Evolutionary conservation across 2,113 vertebrate genomes (phyloP).

Genomic region (Myodes glareolus): DNA sequence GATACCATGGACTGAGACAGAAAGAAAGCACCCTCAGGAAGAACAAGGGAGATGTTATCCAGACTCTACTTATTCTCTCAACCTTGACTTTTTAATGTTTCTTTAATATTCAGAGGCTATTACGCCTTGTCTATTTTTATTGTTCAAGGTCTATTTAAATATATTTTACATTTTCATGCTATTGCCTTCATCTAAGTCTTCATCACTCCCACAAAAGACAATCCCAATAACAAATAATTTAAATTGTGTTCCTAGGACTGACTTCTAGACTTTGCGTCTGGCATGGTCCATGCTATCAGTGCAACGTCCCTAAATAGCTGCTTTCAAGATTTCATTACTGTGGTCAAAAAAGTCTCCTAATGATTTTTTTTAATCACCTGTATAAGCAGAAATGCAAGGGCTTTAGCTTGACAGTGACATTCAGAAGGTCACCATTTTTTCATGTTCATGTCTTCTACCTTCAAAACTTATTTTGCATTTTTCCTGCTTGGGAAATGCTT

Average conservation of each 20-base stretch:
- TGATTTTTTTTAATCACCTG: background rate
- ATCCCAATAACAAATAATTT: background rate
- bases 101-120: background rate
- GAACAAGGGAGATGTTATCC: background rate
- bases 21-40: background rate
- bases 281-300: background rate
- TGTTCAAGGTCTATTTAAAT: background rate
- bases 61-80: background rate
- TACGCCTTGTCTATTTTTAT: background rate
- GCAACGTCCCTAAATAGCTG: background rate
- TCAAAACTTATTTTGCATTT: background rate
- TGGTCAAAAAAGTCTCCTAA: background rate
- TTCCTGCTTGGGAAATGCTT: background rate
- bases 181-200: background rate
- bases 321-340: background rate
- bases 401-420: background rate
- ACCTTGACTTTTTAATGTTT: background rate
- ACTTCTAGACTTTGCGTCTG: background rate
- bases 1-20: background rate
- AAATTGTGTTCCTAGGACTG: background rate
- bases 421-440: background rate
- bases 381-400: background rate
- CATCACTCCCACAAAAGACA: background rate
- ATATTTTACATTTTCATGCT: background rate
- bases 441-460: background rate